Evolutionary conservation across 2,888 invertebrate species (phyloP).

Genomic region (Hesperia comma): DNA sequence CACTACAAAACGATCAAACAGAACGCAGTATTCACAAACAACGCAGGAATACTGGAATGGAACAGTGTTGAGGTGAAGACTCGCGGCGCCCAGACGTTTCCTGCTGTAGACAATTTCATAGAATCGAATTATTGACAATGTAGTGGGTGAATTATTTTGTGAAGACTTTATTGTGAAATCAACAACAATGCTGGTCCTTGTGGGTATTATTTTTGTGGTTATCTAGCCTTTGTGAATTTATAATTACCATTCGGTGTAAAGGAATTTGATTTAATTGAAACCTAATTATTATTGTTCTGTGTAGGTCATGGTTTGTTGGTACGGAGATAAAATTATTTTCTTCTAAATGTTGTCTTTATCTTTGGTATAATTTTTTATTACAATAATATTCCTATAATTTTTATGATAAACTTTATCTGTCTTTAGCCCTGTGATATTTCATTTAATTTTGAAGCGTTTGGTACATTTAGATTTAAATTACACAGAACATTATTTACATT

Average conservation of each 20-base stretch:
- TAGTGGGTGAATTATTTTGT: slow-evolving; percentile 61
- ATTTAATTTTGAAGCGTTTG: neutral
- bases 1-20: slow-evolving; percentile 78
- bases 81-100: slow-evolving; percentile 43
- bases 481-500: too few relatives aligned
- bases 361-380: too few relatives aligned
- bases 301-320: neutral
- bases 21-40: slow-evolving; percentile 73
- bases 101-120: slow-evolving; percentile 48
- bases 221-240: neutral
- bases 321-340: neutral
- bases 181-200: slow-evolving; percentile 59
- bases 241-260: neutral
- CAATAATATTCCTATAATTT: too few relatives aligned
- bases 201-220: slow-evolving; percentile 57
- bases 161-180: slow-evolving; percentile 50
- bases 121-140: slow-evolving; percentile 62
- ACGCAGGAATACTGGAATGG: slow-evolving; percentile 43
- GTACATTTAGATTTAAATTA: too few relatives aligned
- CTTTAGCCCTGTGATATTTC: neutral
- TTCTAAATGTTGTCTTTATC: neutral
- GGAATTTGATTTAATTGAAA: neutral
- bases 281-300: neutral
- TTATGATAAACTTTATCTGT: too few relatives aligned
- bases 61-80: slow-evolving; percentile 51